phyloP scores from a whole-genome alignment of 2,888 invertebrate genomes.

The Synanthedon myopaeformis region DNA sequence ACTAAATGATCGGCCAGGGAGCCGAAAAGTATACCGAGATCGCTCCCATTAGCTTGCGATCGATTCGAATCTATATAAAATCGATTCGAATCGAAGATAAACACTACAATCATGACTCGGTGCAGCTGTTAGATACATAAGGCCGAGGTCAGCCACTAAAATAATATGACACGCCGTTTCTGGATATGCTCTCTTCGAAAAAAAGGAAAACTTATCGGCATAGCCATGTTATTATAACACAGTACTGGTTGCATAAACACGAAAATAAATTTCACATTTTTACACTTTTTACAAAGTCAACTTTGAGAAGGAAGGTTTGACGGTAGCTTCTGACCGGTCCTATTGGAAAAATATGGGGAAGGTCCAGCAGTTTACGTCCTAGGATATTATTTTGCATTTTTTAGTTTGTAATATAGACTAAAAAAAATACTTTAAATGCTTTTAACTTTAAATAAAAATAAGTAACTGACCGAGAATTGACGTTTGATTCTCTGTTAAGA shows the following conservation, averaged over 20 bases:
- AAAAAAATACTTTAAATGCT: too few relatives aligned
- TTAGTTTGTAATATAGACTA: too few relatives aligned
- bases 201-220: conserved; percentile 49
- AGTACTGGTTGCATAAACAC: conserved; percentile 33
- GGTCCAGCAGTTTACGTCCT: too few relatives aligned
- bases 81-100: conserved; percentile 60
- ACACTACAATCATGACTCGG: conserved; percentile 60
- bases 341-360: too few relatives aligned
- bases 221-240: conserved; percentile 42
- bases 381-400: too few relatives aligned
- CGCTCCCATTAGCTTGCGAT: conserved; percentile 60
- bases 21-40: conserved; percentile 60
- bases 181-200: conserved; percentile 45
- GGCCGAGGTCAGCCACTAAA: conserved; percentile 63
- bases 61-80: conserved; percentile 58
- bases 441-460: too few relatives aligned
- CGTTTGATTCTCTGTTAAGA: too few relatives aligned
- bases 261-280: not conserved
- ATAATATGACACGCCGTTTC: conserved; percentile 69
- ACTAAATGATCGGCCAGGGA: conserved; percentile 56
- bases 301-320: too few relatives aligned
- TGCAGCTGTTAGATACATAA: conserved; percentile 62
- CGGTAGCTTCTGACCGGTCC: too few relatives aligned
- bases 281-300: too few relatives aligned
- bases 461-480: too few relatives aligned